These are phyloP conservation scores for Drosophila putrida DNA, from an alignment of 2,888 invertebrate genomes.

Conservation along the genomic window DNA sequence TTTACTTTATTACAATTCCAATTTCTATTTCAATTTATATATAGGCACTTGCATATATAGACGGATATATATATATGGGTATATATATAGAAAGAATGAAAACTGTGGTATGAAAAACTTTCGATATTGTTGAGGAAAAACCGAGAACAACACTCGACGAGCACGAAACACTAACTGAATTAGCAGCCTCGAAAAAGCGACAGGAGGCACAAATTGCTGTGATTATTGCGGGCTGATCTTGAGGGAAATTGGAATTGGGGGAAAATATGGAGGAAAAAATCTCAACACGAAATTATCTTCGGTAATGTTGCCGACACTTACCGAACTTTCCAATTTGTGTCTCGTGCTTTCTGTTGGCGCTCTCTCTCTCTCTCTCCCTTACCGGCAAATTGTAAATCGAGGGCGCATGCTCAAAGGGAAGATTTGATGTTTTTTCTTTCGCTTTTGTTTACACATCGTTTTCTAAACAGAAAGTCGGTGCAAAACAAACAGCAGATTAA, in stretches of 20 bases:
- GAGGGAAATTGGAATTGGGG: constrained; percentile 31
- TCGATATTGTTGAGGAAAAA: constrained; percentile 83
- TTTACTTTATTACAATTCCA: constrained; percentile 55
- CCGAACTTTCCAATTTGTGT: constrained; percentile 30
- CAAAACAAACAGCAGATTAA: not conserved
- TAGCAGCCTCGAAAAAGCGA: constrained; percentile 26
- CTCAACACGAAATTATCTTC: constrained; percentile 38
- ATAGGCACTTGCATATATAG: constrained; percentile 64
- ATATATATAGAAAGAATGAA: constrained; percentile 55
- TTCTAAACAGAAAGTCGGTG: constrained; percentile 60
- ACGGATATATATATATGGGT: constrained; percentile 35
- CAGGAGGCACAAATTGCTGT: constrained; percentile 47
- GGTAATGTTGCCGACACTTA: constrained; percentile 23
- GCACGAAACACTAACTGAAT: constrained; percentile 85
- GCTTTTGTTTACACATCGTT: constrained; percentile 61
- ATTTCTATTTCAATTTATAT: constrained; percentile 63
- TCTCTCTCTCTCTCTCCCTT: constrained; percentile 19
- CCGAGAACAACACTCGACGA: constrained; percentile 86
- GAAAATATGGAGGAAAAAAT: constrained; percentile 23
- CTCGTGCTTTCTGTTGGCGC: constrained; percentile 9
- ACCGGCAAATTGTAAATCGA: constrained; percentile 33
- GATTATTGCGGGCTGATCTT: constrained; percentile 41
- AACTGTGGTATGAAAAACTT: constrained; percentile 78
- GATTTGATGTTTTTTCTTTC: not conserved
- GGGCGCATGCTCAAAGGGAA: constrained; percentile 53